Evolutionary conservation across 2,113 vertebrate species (phyloP).

Genomic region (Camelus bactrianus): DNA sequence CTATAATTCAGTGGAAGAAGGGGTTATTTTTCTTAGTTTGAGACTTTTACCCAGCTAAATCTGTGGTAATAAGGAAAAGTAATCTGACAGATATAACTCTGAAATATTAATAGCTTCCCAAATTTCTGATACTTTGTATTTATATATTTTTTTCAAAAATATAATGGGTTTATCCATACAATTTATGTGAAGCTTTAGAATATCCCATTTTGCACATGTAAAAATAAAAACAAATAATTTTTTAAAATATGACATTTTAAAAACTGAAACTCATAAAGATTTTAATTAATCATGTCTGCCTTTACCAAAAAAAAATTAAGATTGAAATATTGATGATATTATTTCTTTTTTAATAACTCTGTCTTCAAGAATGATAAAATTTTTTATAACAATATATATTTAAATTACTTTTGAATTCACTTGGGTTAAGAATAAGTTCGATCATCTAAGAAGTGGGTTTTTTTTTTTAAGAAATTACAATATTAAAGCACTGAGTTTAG

Average conservation of each 20-base stretch:
- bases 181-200: neutral
- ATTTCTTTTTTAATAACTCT: neutral
- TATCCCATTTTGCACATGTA: neutral
- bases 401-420: neutral
- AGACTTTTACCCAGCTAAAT: slow-evolving; percentile 36
- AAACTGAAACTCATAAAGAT: neutral
- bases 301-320: neutral
- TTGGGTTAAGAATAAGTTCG: neutral
- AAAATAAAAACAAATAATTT: slow-evolving; percentile 6
- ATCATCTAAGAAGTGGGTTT: neutral
- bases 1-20: neutral
- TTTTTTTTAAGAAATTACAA: neutral
- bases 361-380: neutral
- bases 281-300: slow-evolving; percentile 41
- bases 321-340: neutral
- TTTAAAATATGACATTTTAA: neutral
- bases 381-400: neutral
- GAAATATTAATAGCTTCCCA: neutral
- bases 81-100: neutral
- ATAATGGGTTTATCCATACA: neutral
- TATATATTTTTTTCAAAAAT: neutral
- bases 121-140: neutral
- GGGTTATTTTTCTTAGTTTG: neutral
- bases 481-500: neutral
- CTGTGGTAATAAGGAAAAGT: neutral